Evolutionary conservation across 1,140 invertebrate species (phyloP).

Genomic region (Aphaenogaster rudis): DNA sequence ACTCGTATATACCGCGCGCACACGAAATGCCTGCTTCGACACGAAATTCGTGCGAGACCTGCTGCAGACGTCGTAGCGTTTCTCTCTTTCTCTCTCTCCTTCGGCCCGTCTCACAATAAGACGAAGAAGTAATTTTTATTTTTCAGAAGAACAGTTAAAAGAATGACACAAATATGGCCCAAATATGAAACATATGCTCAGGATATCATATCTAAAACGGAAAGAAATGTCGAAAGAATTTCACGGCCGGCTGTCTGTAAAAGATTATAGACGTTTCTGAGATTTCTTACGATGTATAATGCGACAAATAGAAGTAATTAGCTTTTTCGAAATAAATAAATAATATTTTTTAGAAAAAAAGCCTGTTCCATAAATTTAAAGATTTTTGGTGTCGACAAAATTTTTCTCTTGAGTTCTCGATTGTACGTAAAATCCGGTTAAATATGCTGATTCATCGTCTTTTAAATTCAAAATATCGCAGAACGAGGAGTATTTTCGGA

Average conservation of each 20-base stretch:
- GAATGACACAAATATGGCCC: not conserved
- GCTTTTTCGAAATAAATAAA: not conserved
- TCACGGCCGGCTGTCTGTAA: not conserved
- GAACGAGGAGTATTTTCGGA: not conserved
- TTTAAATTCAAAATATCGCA: not conserved
- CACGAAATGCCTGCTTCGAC: slow-evolving; percentile 37
- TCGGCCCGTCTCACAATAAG: not conserved
- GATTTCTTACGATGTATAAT: not conserved
- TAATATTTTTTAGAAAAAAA: not conserved
- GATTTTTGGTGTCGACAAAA: not conserved
- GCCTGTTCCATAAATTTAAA: not conserved
- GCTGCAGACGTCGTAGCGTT: not conserved
- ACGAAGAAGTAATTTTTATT: not conserved
- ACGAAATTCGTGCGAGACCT: slow-evolving; percentile 68
- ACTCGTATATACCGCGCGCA: slow-evolving; percentile 52
- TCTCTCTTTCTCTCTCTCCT: not conserved
- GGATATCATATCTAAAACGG: not conserved
- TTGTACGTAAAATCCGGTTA: not conserved
- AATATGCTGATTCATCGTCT: not conserved
- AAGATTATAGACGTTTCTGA: not conserved
- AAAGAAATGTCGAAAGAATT: not conserved
- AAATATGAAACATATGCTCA: not conserved
- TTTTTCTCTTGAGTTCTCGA: not conserved
- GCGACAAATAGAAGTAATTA: not conserved
- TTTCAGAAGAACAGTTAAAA: not conserved